Percentiles rank a stretch among this genome's conserved stretches.
These are phyloP conservation scores for Oncorhynchus gorbuscha DNA, from an alignment of 2,113 vertebrate species.

Conservation along the genomic window DNA sequence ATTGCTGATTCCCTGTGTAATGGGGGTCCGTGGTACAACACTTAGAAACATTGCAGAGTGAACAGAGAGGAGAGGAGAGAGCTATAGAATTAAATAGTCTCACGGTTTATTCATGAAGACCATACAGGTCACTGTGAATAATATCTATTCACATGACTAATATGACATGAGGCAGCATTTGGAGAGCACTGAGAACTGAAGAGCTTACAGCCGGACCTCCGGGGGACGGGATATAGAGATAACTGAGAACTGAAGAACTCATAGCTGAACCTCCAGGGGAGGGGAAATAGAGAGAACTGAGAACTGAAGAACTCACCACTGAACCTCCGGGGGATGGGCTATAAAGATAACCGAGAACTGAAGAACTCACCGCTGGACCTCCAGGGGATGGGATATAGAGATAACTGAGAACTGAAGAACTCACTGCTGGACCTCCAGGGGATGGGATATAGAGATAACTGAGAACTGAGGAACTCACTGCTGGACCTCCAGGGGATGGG, in stretches of 20 bases:
- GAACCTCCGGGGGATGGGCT: not conserved
- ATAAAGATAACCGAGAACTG: no score
- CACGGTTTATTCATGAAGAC: not conserved
- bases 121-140: not conserved
- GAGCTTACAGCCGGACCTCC: not conserved
- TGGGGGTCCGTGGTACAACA: slow-evolving; percentile 5
- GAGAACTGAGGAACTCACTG: not conserved
- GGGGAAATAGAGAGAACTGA: not conserved
- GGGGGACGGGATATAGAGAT: no score
- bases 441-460: no score
- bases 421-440: no score
- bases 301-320: not conserved
- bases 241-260: no score
- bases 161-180: not conserved
- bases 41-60: slow-evolving; percentile 15
- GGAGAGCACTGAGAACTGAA: not conserved
- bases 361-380: no score
- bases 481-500: not conserved
- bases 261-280: no score
- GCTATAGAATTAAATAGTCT: not conserved
- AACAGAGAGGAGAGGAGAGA: not conserved
- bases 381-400: no score
- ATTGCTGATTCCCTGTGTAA: slow-evolving; percentile 48
- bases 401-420: no score
- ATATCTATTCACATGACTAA: not conserved